Conservation (phyloP, 2,888 invertebrate genomes). For the Plebejus anna region DNA sequence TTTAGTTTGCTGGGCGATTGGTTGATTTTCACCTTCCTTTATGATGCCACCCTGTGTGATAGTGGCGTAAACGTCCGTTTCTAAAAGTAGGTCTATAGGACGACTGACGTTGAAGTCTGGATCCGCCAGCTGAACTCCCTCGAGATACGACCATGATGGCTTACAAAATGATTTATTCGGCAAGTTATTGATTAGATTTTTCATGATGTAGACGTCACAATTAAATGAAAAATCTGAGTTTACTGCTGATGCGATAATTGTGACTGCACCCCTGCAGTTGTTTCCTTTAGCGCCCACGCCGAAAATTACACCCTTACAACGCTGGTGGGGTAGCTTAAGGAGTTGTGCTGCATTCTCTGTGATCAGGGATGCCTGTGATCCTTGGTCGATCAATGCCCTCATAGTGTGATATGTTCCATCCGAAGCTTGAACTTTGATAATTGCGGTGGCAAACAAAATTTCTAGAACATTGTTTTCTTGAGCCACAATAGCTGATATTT, state of each 20-base stretch:
- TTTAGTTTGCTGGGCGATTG: not conserved
- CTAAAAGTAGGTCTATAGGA: too few relatives aligned
- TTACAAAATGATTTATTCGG: conserved; percentile 30
- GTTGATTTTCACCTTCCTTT: not conserved
- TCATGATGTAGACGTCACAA: conserved; percentile 28
- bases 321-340: not conserved
- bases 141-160: conserved; percentile 35
- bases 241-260: not conserved
- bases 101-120: too few relatives aligned
- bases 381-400: too few relatives aligned
- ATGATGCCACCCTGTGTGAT: too few relatives aligned
- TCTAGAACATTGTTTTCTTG: too few relatives aligned
- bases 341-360: too few relatives aligned
- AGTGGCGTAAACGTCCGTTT: too few relatives aligned
- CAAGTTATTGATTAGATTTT: conserved; percentile 27
- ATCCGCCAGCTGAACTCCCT: conserved; percentile 25
- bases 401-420: too few relatives aligned
- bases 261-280: conserved; percentile 13
- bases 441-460: too few relatives aligned
- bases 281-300: conserved; percentile 20
- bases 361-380: too few relatives aligned
- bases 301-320: conserved; percentile 1
- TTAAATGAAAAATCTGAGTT: conserved; percentile 26
- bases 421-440: too few relatives aligned
- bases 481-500: too few relatives aligned